Evolutionary conservation across 2,113 vertebrate species (phyloP).

Genomic region (Bos javanicus): DNA sequence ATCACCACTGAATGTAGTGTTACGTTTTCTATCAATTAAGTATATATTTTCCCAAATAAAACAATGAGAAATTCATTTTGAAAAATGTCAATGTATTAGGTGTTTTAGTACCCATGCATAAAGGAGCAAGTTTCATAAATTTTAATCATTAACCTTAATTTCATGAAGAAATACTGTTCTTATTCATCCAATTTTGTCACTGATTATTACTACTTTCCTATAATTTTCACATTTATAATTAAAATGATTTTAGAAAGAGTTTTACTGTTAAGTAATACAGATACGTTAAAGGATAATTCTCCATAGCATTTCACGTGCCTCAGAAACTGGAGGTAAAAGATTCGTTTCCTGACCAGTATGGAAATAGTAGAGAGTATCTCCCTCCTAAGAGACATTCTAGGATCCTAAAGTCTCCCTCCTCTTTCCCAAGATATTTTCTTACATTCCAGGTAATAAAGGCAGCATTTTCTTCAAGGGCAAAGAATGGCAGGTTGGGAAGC

Average conservation of each 20-base stretch:
- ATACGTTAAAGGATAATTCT: neutral
- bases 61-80: neutral
- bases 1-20: neutral
- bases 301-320: neutral
- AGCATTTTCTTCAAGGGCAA: neutral
- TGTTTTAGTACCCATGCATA: neutral
- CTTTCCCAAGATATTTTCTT: neutral
- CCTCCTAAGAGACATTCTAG: neutral
- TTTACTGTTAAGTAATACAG: neutral
- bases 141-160: neutral
- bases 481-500: neutral
- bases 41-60: neutral
- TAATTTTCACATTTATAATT: neutral
- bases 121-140: neutral
- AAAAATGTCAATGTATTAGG: neutral
- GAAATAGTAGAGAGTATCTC: neutral
- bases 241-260: neutral
- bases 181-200: neutral
- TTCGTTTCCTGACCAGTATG: neutral
- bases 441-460: neutral
- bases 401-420: neutral
- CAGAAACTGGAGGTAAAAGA: neutral
- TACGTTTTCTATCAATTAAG: neutral
- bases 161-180: neutral
- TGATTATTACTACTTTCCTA: neutral